A percentile compares a stretch with the other conserved stretches of the same genome.
Conservation (phyloP, 2,797 vertebrate genomes). For the Rhadinocentrus ornatus region DNA sequence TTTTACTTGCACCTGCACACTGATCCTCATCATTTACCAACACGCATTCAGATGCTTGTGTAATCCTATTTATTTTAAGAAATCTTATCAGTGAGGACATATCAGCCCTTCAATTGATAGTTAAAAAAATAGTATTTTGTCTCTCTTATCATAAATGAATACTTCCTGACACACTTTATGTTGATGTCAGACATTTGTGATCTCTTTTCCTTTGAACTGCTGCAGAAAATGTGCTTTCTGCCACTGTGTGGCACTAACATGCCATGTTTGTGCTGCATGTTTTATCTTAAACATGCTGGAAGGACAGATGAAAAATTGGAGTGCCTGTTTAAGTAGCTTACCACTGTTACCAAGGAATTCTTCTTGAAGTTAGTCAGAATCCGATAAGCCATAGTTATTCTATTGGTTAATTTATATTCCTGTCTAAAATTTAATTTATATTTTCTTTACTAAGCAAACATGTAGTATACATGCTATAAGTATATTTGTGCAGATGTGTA, state of each 20-base stretch:
- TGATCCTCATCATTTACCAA: conserved; percentile 42
- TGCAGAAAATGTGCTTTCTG: conserved; percentile 39
- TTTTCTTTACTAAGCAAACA: conserved; percentile 26
- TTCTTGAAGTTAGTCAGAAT: conserved; percentile 6
- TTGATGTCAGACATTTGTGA: conserved; percentile 4
- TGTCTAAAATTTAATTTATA: conserved; percentile 17
- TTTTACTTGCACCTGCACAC: conserved; percentile 15
- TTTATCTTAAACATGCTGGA: conserved; percentile 6
- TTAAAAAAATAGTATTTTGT: neutral
- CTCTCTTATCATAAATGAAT: neutral
- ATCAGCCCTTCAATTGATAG: neutral
- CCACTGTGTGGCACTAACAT: conserved; percentile 53
- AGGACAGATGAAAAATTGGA: conserved; percentile 3
- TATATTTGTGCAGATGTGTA: conserved; percentile 45
- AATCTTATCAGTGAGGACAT: conserved; percentile 19
- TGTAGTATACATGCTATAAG: conserved; percentile 18
- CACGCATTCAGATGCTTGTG: conserved; percentile 36
- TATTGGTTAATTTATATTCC: conserved; percentile 2
- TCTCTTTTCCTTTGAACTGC: conserved; percentile 23
- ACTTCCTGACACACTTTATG: conserved; percentile 16
- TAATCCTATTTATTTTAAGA: conserved; percentile 25
- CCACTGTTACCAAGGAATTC: neutral
- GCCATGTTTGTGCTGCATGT: conserved; percentile 39
- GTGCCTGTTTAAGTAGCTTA: conserved; percentile 21
- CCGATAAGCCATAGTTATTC: conserved; percentile 46